Evolutionary conservation across 2,797 vertebrate genomes (phyloP), one percentile per base, ranked within the genome.

Genomic region (Lepus oiostolus): DNA sequence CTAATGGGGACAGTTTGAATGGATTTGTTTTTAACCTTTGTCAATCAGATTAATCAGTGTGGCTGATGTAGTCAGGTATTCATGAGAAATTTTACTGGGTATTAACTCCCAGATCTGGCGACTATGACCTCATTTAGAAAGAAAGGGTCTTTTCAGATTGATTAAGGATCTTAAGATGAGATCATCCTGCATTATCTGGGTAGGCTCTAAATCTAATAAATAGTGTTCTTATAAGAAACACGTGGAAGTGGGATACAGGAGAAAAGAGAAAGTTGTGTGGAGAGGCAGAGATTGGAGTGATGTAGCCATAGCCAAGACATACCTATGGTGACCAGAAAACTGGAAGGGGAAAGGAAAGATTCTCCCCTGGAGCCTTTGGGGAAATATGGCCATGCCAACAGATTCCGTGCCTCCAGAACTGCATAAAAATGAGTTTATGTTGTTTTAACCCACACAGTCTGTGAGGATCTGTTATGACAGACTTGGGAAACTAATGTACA

Each of bases 21-120:
- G 11, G 30, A 58, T 95, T 92, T 94, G 35, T 17, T 58, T 4
- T 92, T 76, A 80, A 84, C 26, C 16, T 30, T 70, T 71, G 35
- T 83, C 67, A 54, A 2, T 71, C 58, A 85, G 63, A 81, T 86
- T 83, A 70, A 62, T 72, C 26, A 52, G 8, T 5, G 5, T 68
- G 38, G 26, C 30, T 54, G 19, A 50, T 8, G 2, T 42, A 81
- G 42, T 47, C 47, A 10, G 2, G 13, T 32, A n/a, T 54, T 94
- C 28, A 81, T 9, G 79, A 50, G 35, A 82, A 91, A 68, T 52
- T 42, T 72, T 68, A 90, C 38, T 7, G n/a, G 92, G 21, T 81
- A 42, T 83, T 90, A 84, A 63, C 30, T 13, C 38, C 52, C 3
- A n/a, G 22, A 87, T 70, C 22, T 38, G 52, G 1, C 58, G 28